A percentile compares a stretch with the other conserved stretches of the same genome.
Conservation (phyloP, 2,797 vertebrate genomes). For the Pseudochromis fuscus region DNA sequence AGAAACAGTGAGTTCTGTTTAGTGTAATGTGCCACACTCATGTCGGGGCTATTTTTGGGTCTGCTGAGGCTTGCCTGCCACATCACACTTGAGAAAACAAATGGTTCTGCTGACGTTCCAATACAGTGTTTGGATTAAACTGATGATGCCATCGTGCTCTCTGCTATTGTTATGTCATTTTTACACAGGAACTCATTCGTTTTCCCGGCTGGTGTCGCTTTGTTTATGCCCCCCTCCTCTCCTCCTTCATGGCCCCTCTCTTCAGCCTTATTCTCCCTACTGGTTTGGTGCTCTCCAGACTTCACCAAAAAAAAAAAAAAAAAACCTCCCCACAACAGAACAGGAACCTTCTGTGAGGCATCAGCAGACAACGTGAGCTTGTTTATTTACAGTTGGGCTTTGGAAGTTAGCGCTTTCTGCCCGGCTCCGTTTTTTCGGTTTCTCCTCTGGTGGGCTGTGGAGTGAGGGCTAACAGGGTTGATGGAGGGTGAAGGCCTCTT, state of each 20-base stretch:
- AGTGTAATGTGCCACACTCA: slow-evolving; percentile 43
- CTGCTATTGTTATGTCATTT: slow-evolving; percentile 10
- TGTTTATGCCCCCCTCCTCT: slow-evolving; percentile 13
- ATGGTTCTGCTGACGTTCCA: slow-evolving; percentile 8
- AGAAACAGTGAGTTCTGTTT: slow-evolving; percentile 53
- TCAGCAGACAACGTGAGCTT: slow-evolving; percentile 44
- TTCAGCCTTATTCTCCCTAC: slow-evolving; percentile 9
- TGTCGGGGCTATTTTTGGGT: slow-evolving; percentile 50
- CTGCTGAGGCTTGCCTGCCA: slow-evolving; percentile 50
- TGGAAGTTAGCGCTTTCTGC: slow-evolving; percentile 36
- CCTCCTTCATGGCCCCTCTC: background rate
- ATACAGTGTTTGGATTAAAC: slow-evolving; percentile 17
- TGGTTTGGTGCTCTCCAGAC: slow-evolving; percentile 14
- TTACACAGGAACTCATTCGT: slow-evolving; percentile 18
- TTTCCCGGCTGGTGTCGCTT: background rate
- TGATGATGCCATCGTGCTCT: background rate
- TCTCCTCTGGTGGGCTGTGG: slow-evolving; percentile 43
- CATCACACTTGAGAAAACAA: slow-evolving; percentile 34
- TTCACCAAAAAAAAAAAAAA: slow-evolving; percentile 22
- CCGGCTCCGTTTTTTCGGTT: slow-evolving; percentile 21
- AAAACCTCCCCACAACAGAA: slow-evolving; percentile 47
- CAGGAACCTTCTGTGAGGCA: slow-evolving; percentile 63
- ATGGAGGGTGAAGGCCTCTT: slow-evolving; percentile 20
- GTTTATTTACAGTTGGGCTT: slow-evolving; percentile 71
- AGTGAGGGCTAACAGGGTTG: slow-evolving; percentile 27